Conservation (phyloP, 1,140 invertebrate species). For the Saccostrea cuccullata region DNA sequence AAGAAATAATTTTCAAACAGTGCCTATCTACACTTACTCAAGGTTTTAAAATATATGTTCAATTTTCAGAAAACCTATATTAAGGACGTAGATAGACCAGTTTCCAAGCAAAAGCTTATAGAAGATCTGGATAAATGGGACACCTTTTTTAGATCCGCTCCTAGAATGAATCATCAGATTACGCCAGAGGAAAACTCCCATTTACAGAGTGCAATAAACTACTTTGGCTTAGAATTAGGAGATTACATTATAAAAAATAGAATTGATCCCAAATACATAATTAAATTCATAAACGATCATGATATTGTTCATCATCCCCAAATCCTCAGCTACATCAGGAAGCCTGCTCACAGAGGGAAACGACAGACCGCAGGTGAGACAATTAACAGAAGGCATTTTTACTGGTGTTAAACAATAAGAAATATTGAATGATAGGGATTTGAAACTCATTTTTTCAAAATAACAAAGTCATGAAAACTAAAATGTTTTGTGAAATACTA, state of each 20-base stretch:
- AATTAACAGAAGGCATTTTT: neutral
- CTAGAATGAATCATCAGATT: neutral
- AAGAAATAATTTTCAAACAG: neutral
- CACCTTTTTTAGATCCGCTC: neutral
- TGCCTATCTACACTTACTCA: neutral
- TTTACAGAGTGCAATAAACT: constrained; percentile 12
- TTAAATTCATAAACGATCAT: neutral
- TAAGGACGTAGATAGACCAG: neutral
- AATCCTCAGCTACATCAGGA: neutral
- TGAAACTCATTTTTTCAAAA: too few species aligned
- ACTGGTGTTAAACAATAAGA: too few species aligned
- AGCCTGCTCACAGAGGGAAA: neutral
- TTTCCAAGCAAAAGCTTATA: constrained; percentile 15
- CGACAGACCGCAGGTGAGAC: neutral
- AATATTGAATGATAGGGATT: too few species aligned
- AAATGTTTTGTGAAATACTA: too few species aligned
- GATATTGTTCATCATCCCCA: neutral
- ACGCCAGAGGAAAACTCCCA: neutral
- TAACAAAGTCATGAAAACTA: too few species aligned
- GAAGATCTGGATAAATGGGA: constrained; percentile 20
- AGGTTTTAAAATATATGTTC: neutral
- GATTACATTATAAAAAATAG: neutral
- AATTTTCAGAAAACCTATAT: constrained; percentile 7
- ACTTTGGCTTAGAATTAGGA: neutral
- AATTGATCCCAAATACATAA: neutral